A percentile compares a stretch with the other conserved stretches of the same genome.
These are phyloP conservation scores for Crenuchus spilurus DNA, from an alignment of 2,797 vertebrate species.

Conservation along the genomic window DNA sequence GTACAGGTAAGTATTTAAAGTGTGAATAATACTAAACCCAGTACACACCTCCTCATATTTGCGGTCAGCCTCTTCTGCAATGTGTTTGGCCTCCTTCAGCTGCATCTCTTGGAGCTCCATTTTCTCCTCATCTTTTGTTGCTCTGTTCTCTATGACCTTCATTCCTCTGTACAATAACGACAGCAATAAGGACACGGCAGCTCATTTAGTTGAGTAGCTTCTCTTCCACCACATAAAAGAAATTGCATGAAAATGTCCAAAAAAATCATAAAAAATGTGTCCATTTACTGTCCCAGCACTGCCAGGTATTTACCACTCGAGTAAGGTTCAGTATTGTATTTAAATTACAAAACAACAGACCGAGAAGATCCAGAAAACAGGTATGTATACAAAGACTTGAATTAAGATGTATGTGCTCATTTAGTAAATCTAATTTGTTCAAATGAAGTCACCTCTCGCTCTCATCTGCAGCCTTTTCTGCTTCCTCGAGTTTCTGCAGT, in stretches of 20 bases:
- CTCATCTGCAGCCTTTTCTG: conserved; percentile 95
- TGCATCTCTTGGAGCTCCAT: conserved; percentile 99
- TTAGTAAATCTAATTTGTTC: not conserved
- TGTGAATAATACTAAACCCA: not conserved
- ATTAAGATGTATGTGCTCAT: not conserved
- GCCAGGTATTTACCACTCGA: not conserved
- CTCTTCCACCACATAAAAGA: not conserved
- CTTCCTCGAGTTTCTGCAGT: conserved; percentile 95
- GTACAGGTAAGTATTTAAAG: no score
- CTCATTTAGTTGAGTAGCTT: not conserved
- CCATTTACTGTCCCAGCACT: no score
- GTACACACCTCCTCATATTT: conserved; percentile 93
- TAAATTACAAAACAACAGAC: not conserved
- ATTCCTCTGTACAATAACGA: conserved; percentile 83
- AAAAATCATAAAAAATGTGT: not conserved
- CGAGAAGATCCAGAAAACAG: not conserved
- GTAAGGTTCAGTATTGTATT: not conserved
- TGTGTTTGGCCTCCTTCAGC: conserved; percentile 96
- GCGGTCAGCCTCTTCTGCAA: conserved; percentile 95
- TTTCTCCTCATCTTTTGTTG: conserved; percentile 94
- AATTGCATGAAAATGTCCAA: no score
- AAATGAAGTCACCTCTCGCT: conserved; percentile 85
- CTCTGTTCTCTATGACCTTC: conserved; percentile 98
- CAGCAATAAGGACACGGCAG: not conserved
- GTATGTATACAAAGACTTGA: not conserved